These are phyloP conservation scores for Smutsia temminckii DNA, from an alignment of 2,797 vertebrate genomes.

Conservation along the genomic window DNA sequence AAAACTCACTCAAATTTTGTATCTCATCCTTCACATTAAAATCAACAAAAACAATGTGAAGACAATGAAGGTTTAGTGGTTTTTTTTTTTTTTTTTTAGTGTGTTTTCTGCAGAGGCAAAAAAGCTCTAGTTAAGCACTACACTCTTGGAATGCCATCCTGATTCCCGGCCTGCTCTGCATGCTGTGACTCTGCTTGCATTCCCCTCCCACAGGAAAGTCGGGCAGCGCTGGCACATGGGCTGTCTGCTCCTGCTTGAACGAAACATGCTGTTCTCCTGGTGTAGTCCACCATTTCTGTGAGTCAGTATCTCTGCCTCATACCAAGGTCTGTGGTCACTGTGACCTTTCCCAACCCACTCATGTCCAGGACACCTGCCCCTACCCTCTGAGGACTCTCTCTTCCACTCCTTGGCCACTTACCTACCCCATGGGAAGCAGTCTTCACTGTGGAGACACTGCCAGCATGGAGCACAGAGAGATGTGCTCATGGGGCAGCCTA, in stretches of 20 bases:
- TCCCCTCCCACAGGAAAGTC: slow-evolving; percentile 11
- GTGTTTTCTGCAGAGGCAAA: background rate
- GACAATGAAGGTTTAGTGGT: background rate
- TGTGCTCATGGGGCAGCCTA: rapidly evolving
- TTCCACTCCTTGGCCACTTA: background rate
- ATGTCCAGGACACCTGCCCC: background rate
- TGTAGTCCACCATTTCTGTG: background rate
- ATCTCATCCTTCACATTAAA: background rate
- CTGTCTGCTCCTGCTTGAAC: background rate
- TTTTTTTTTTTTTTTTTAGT: background rate
- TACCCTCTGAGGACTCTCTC: background rate
- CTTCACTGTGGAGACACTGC: rapidly evolving
- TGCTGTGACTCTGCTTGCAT: background rate
- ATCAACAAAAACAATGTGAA: background rate
- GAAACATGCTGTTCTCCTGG: background rate
- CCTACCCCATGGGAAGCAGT: rapidly evolving
- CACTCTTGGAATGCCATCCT: background rate
- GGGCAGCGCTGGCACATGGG: background rate
- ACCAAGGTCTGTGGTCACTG: background rate
- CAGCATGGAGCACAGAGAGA: background rate
- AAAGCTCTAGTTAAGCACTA: background rate
- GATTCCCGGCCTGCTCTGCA: background rate
- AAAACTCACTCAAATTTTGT: background rate
- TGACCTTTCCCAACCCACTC: background rate
- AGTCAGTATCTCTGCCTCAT: background rate